Conservation (phyloP, 2,797 vertebrate genomes). For the Glossophaga mutica region DNA sequence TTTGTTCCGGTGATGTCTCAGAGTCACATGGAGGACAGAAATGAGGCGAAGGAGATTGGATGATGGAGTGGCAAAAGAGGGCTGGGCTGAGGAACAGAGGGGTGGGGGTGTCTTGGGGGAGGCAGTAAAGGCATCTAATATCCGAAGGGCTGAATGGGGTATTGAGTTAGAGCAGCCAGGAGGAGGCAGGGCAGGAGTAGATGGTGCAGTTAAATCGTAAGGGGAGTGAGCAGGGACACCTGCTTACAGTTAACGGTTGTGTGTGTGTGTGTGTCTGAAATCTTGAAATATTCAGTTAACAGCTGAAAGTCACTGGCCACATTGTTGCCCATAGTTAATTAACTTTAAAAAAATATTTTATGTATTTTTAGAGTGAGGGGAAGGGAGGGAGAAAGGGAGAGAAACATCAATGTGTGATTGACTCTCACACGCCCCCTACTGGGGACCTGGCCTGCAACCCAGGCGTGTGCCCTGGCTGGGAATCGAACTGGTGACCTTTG, state of each 20-base stretch:
- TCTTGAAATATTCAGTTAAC: slow-evolving; percentile 15
- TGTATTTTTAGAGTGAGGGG: too few species aligned
- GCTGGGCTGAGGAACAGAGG: not conserved
- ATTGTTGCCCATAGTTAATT: not conserved
- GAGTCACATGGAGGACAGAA: not conserved
- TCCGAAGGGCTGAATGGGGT: not conserved
- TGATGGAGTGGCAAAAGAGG: not conserved
- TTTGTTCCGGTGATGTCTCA: not conserved
- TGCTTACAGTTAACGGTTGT: not conserved
- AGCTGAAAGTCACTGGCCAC: not conserved
- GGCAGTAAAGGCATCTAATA: not conserved
- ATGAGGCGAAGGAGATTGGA: not conserved
- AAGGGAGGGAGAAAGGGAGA: too few species aligned
- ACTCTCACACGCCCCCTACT: too few species aligned
- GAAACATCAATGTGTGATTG: too few species aligned
- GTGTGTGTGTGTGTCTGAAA: not conserved
- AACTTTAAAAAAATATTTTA: not conserved
- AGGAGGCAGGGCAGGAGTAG: not conserved
- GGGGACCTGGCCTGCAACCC: too few species aligned
- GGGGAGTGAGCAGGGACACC: not conserved
- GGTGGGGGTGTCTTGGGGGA: not conserved
- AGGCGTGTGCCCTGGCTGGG: too few species aligned
- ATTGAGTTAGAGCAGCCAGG: not conserved
- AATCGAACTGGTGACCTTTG: too few species aligned
- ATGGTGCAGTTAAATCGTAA: not conserved